Base-by-base conservation (phyloP, 2,797 vertebrate genomes). In the Notolabrus celidotus region DNA sequence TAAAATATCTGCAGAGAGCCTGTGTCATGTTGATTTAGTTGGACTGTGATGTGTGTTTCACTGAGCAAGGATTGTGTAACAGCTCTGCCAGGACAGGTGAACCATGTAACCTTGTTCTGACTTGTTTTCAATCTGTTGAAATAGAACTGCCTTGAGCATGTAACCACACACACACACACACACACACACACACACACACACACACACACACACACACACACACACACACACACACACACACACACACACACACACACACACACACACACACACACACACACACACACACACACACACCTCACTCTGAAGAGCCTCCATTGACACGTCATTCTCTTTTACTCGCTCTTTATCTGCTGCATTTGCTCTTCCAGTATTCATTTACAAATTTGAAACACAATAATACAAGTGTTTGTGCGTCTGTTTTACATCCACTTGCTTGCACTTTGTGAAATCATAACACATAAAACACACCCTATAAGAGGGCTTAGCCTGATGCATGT, bases 61-160 rank as follows among this genome's bases (percentile, higher is more conserved):
- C 19, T 31, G 33, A 72, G 45, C 82, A 46, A 61, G 36, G 65
- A 69, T 90, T 91, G 88, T 68, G 85, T 79, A 92, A 92, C 75
- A 68, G 70, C 62, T 62, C 67, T 78, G 65, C 54, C 62, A 77
- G 67, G 74, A 81, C 84, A 90, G 82, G 86, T 91, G 86, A 91
- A 87, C 86, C 86, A 67, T 81, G 71, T 54, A 78, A 80, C 77
- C 66, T 2, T 82, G 91, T 79, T 83, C 76, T 68, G 73, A 85
- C 91, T 89, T 86, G 88, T 89, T 87, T 84, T 81, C 57, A 64
- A 79, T 60, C 76, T 80, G 78, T 74, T 81, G 85, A 81, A 60
- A 77, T 81, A 89, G 62, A 56, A n/a, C 76, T 41, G 83, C 86
- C 88, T 69, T 71, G 27, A 82, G 83, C 88, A 25, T 56, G 68